Base-by-base conservation (phyloP, 37 sponge, comb jelly and placozoan genomes). In the Beroe ovata region DNA sequence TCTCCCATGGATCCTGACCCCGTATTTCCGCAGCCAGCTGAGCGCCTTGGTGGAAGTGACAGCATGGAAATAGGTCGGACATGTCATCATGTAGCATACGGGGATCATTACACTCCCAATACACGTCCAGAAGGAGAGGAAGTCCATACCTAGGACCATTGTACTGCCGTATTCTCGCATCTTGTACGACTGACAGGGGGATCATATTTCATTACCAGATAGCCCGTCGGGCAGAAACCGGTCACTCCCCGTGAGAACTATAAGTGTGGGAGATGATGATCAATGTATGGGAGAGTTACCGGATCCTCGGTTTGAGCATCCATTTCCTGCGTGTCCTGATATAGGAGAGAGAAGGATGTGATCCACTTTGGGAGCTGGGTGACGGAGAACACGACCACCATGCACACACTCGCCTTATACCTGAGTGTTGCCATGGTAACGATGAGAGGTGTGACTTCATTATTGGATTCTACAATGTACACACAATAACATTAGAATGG, bases 121-220 rank as follows among this genome's bases (percentile, higher is more conserved):
- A 41, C 84, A 77, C 23, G 84, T 77, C 84, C 84, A 77, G 54
- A 77, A 77, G 38, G 84, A 77, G 47, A 77, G 84, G 28, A 77
- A 77, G 84, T 77, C 84, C 84, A 77, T 77, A 21, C 54, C 38
- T 26, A 77, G 19, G 26, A 77, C 84, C 84, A 40, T 40, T n/a
- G 6, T 2, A 2, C 36, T 26, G 1, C 69, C 69, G 54, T 47
- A 47, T 11, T 47, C 11, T 11, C 11, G 6, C 54, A 47, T 47
- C 54, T 47, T 11, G 11, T 16, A 6, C 54, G 54, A 47, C 54
- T 47, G 54, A 47, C 11, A 11, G 11, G 54, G 11, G 54, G 54
- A n/a, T n/a, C n/a, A n/a, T n/a, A n/a, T n/a, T n/a, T n/a, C n/a
- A n/a, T n/a, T n/a, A n/a, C n/a, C n/a, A n/a, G n/a, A n/a, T n/a